Percentiles rank a stretch among this genome's conserved stretches.
phyloP scores from a whole-genome alignment of 2,113 vertebrate species.

The Zapus hudsonius region DNA sequence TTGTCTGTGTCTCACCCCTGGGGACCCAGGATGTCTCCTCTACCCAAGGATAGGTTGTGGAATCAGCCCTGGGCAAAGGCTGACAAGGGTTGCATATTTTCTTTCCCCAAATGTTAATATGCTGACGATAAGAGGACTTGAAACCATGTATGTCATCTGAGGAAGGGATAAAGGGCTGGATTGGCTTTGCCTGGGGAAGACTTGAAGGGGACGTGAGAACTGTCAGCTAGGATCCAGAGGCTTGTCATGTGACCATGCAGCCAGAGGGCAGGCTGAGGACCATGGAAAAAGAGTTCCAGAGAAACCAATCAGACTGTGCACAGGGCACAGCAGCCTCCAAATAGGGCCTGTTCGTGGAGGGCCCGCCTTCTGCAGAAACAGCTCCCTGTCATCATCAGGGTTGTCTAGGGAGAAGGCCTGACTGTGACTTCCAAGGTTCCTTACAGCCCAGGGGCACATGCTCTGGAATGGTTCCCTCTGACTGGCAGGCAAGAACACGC shows the following conservation, averaged over 20 bases:
- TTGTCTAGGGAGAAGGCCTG: background rate
- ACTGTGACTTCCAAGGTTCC: background rate
- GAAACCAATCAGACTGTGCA: background rate
- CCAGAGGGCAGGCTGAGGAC: conserved; percentile 24
- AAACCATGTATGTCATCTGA: conserved; percentile 69
- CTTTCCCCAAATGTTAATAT: conserved; percentile 62
- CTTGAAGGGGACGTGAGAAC: conserved; percentile 63
- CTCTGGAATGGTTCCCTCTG: background rate
- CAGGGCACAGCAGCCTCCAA: background rate
- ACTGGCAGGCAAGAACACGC: background rate
- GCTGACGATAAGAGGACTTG: conserved; percentile 74
- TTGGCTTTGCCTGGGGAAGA: conserved; percentile 64
- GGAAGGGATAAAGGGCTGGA: conserved; percentile 30
- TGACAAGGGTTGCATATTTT: conserved; percentile 52
- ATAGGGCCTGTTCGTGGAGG: background rate
- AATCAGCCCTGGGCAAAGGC: conserved; percentile 47
- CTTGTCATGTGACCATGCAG: conserved; percentile 54
- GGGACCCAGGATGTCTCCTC: conserved; percentile 54
- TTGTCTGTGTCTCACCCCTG: conserved; percentile 44
- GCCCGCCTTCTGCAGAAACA: background rate
- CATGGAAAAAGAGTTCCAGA: background rate
- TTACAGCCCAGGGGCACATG: background rate
- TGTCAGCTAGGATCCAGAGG: conserved; percentile 64
- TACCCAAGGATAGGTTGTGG: conserved; percentile 41
- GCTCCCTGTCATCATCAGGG: background rate